Base-by-base conservation (phyloP, 2,113 vertebrate genomes). In the Machaerirhynchus nigripectus region DNA sequence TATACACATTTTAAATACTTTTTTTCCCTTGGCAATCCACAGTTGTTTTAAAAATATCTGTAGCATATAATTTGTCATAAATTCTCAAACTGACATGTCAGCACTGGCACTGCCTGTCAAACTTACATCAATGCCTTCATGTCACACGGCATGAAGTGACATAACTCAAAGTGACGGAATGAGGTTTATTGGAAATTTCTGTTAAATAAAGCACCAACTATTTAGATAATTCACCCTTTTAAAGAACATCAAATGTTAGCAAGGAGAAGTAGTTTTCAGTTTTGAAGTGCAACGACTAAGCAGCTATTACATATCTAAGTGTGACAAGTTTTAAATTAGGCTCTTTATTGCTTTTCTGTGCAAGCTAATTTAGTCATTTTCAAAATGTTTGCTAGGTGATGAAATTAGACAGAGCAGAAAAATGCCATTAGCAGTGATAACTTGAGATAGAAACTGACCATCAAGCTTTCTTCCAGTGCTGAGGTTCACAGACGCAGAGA, bases 71-170 rank as follows among this genome's bases (percentile, higher is more conserved):
- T 83, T 94, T 95, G 78, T 82, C 87, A 79, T 44, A 91, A 93
- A 60, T 89, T 93, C 57, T 55, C 46, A 89, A 89, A 65, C 61
- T 93, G 91, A 85, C 57, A 59, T 53, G 75, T 73, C 78, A 76
- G 78, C 78, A 70, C 63, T 96, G 84, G 46, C 82, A 59, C 40
- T 76, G 78, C 74, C 87, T 94, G 84, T 95, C 93, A 96, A 88
- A 93, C 53, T 79, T 49, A 35, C 5, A 93, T 93, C 86, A 74
- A 67, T 65, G 71, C 50, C 16, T 88, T 92, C 49, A 37, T 70
- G 68, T 95, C 89, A 80, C 27, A 42, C 59, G 71, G 74, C 87
- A 73, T 55, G 44, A 89, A 76, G 44, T 91, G 84, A 91, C 81
- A 87, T 76, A 91, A 91, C 44, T 82, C 87, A 87, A 76, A 96